These are phyloP conservation scores for Hipparchia sbordonii DNA, from an alignment of 2,888 invertebrate genomes.

Conservation along the genomic window DNA sequence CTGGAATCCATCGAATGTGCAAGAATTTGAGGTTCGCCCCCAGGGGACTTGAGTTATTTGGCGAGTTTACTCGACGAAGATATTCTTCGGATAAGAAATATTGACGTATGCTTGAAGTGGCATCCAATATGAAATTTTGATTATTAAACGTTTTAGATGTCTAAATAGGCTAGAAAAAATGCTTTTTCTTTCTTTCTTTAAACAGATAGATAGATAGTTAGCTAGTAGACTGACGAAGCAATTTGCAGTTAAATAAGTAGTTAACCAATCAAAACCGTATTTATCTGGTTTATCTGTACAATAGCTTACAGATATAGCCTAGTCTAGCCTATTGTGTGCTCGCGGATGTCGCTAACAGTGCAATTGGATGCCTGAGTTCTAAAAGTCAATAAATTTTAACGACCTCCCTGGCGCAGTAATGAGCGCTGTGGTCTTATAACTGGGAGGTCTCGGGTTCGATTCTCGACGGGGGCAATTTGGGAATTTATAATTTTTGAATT, in stretches of 20 bases:
- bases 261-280: neutral
- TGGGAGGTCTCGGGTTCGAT: too few relatives aligned
- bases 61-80: slow-evolving; percentile 8
- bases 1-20: slow-evolving; percentile 28
- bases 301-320: neutral
- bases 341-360: neutral
- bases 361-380: neutral
- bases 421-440: too few relatives aligned
- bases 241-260: neutral
- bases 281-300: neutral
- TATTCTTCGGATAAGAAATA: slow-evolving; percentile 13
- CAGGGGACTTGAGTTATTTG: slow-evolving; percentile 14
- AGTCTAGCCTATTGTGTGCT: neutral
- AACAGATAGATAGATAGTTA: neutral
- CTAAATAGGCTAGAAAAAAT: neutral
- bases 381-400: too few relatives aligned
- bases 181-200: too few relatives aligned
- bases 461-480: too few relatives aligned
- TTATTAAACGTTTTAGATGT: neutral
- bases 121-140: neutral
- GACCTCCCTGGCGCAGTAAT: too few relatives aligned
- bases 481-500: too few relatives aligned
- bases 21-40: slow-evolving; percentile 16
- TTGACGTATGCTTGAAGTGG: slow-evolving; percentile 2
- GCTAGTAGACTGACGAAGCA: neutral